Evolutionary conservation across 1,140 invertebrate genomes (phyloP).

Genomic region (Psix sp.): DNA sequence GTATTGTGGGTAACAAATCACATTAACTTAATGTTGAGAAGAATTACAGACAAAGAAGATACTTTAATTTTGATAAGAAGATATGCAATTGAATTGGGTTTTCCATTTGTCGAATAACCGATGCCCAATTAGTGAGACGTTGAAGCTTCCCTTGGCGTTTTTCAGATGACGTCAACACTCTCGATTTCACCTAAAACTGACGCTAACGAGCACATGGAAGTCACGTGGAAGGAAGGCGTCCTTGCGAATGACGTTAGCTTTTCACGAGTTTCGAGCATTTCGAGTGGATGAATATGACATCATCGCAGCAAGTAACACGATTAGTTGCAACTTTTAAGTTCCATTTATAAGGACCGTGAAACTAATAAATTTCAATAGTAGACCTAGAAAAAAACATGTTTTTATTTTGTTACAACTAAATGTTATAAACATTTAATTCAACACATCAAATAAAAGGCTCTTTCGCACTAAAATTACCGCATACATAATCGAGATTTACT

Average conservation of each 20-base stretch:
- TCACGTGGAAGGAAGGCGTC: constrained; percentile 73
- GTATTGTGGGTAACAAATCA: too few species aligned
- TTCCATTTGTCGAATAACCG: constrained; percentile 46
- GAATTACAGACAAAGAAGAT: too few species aligned
- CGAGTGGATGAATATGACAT: constrained; percentile 58
- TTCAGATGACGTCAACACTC: constrained; percentile 70
- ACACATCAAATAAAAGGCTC: background rate
- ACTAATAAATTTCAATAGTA: too few species aligned
- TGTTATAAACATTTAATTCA: too few species aligned
- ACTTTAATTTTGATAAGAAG: constrained; percentile 2
- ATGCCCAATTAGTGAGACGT: constrained; percentile 66
- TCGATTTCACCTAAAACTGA: constrained; percentile 76
- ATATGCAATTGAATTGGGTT: constrained; percentile 46
- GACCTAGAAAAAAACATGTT: too few species aligned
- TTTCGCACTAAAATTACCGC: too few species aligned
- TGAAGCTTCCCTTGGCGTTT: constrained; percentile 59
- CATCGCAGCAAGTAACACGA: constrained; percentile 28
- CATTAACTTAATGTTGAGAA: too few species aligned
- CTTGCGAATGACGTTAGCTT: constrained; percentile 60
- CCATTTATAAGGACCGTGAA: constrained; percentile 17
- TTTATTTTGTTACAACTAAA: background rate
- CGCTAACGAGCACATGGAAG: constrained; percentile 77
- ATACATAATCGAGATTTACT: too few species aligned
- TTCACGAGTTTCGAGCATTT: constrained; percentile 60
- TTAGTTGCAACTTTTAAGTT: constrained; percentile 50